Base-by-base conservation (phyloP, 2,113 vertebrate genomes). In the Hyperoodon ampullatus region DNA sequence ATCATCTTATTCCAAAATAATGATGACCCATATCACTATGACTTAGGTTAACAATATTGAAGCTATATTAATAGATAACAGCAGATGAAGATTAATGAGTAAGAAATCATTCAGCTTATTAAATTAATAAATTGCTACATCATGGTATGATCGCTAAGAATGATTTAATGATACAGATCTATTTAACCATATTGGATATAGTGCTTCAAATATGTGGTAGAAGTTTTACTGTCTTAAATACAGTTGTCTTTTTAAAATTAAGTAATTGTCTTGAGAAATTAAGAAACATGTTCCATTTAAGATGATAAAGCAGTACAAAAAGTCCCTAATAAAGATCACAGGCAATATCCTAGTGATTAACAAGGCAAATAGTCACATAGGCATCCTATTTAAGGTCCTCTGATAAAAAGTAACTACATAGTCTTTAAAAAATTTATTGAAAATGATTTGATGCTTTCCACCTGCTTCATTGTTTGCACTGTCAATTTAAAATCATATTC, bases 1-100 rank as follows among this genome's bases (percentile, higher is more conserved):
- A 77, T 53, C n/a, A 75, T 81, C 88, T 63, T 87, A 55, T 35
- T 88, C 4, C 89, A 24, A 94, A 96, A 85, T 75, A 90, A 96
- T 71, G 33, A 11, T 1, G 90, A 93, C 8, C 5, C 30, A 42
- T 11, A 39, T 60, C 50, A 4, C 19, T 74, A 33, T 23, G 23
- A 61, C 35, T 93, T 58, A 63, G 5, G 6, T 55, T 78, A 19
- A 88, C 23, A 91, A 72, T 35, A 88, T n/a, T 50, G 5, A 65
- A 5, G 2, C 2, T 1, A 16, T 50, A 60, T 35, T 61, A 82
- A 28, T 66, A 35, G 15, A 50, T 71, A 30, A 28, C 12, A 89
- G 8, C 1, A 94, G 94, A 94, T 82, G 28, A 96, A 92, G 50
- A 77, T 82, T 58, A 82, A 97, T 80, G 60, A 70, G 2, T 63